phyloP scores from a whole-genome alignment of 2,113 vertebrate genomes.

The Dryoscopus gambensis region DNA sequence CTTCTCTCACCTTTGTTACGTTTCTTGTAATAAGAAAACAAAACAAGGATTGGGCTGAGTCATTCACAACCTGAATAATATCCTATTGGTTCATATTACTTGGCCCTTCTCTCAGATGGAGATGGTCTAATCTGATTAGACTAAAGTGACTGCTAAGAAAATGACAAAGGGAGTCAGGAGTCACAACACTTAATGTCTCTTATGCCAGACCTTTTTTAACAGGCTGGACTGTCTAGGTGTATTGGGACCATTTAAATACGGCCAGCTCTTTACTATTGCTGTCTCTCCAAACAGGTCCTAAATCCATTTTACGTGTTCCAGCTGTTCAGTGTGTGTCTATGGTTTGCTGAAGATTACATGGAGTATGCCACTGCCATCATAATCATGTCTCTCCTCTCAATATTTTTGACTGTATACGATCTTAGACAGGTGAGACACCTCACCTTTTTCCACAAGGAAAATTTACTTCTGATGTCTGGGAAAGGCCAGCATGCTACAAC shows the following conservation, averaged over 20 bases:
- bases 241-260: neutral
- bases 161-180: neutral
- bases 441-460: neutral
- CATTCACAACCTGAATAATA: neutral
- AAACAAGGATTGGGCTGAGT: neutral
- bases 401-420: conserved; percentile 75
- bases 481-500: neutral
- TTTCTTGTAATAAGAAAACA: neutral
- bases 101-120: neutral
- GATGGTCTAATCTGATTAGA: neutral
- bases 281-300: conserved; percentile 71
- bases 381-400: conserved; percentile 76
- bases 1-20: neutral
- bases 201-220: neutral
- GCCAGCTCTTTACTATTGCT: neutral
- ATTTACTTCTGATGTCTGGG: neutral
- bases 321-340: conserved; percentile 79
- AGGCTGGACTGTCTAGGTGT: neutral
- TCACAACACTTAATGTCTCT: neutral
- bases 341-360: conserved; percentile 79
- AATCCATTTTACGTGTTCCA: conserved; percentile 83
- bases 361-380: conserved; percentile 79
- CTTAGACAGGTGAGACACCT: conserved; percentile 72
- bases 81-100: neutral
- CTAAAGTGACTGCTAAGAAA: neutral